Evolutionary conservation across 1,140 invertebrate genomes (phyloP), one percentile per base, ranked within the genome.

Genomic region (Pseudomyrmex concolor): DNA sequence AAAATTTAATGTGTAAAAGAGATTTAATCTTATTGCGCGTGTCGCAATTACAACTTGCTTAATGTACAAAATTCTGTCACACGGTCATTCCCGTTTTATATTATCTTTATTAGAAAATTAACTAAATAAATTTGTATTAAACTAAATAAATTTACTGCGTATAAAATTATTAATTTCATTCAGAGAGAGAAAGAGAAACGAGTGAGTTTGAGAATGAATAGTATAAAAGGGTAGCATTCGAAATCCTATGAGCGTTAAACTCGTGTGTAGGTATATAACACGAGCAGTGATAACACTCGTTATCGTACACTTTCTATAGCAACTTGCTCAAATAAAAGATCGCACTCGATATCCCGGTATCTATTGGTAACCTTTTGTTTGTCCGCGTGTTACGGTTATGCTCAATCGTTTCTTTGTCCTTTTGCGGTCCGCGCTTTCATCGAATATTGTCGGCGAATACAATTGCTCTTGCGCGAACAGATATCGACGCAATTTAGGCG

Each of bases 291-390:
- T 78, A 78, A 78, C 63, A 77, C 67, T 88, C 64, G 74, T 84
- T 88, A 87, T 84, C 74, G 70, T 54, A 54, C 87, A 54, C 87
- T 66, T 88, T 81, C 51, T 60, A 9, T 63, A 50, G 68, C 66
- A 54, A 87, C 81, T 87, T 71, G 62, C 22, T 70, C 82, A 84
- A 84, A 81, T 70, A 80, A 80, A 80, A 55, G 66, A 50, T 60
- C 22, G 19, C 55, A 22, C 13, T 22, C 51, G 43, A 78, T 70
- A 19, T 54, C 12, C 43, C 19, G 54, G 10, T n/a, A 34, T 45
- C 51, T 9, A 59, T 34, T 59, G 43, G 54, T 34, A 34, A 71
- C 19, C 43, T 22, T 80, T 71, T 80, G 66, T 80, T 80, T 80
- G 45, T 80, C 48, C 76, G 66, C n/a, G 15, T 50, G 54, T 71